Conservation (phyloP, 1,140 invertebrate species). For the Apis cerana region DNA sequence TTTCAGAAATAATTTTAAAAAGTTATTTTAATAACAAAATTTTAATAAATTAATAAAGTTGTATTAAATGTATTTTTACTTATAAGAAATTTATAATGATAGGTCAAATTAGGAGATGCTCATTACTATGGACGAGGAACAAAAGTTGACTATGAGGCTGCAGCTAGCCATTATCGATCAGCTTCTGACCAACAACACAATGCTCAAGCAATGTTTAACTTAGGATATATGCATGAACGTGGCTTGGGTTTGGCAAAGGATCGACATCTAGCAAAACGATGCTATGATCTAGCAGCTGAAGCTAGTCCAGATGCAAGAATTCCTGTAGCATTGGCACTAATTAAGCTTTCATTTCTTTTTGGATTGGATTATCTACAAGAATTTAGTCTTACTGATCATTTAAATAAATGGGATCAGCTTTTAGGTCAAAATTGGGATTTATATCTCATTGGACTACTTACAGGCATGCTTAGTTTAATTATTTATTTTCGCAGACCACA, state of each 20-base stretch:
- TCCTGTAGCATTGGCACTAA: slow-evolving; percentile 95
- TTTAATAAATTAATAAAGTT: too few relatives aligned
- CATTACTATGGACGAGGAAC: slow-evolving; percentile 98
- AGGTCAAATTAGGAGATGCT: slow-evolving; percentile 98
- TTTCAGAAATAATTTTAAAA: background rate
- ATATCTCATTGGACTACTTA: slow-evolving; percentile 92
- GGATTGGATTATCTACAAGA: slow-evolving; percentile 88
- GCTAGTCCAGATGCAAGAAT: slow-evolving; percentile 96
- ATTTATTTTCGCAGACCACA: slow-evolving; percentile 89
- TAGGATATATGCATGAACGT: slow-evolving; percentile 99
- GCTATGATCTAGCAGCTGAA: slow-evolving; percentile 98
- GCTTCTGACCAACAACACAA: slow-evolving; percentile 98
- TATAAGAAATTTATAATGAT: slow-evolving; percentile 24
- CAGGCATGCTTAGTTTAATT: slow-evolving; percentile 90
- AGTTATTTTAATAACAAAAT: background rate
- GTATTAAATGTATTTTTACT: background rate
- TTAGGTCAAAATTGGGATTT: slow-evolving; percentile 96
- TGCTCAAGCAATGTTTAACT: slow-evolving; percentile 99
- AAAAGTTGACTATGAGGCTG: slow-evolving; percentile 94
- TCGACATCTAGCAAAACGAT: slow-evolving; percentile 92
- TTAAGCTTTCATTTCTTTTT: slow-evolving; percentile 92
- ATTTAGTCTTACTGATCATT: slow-evolving; percentile 81
- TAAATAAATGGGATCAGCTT: slow-evolving; percentile 76
- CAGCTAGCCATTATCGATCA: slow-evolving; percentile 94
- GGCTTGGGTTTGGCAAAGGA: slow-evolving; percentile 92